A percentile compares a stretch with the other conserved stretches of the same genome.
Conservation (phyloP, 2,888 invertebrate species). For the Lutraria lutraria region DNA sequence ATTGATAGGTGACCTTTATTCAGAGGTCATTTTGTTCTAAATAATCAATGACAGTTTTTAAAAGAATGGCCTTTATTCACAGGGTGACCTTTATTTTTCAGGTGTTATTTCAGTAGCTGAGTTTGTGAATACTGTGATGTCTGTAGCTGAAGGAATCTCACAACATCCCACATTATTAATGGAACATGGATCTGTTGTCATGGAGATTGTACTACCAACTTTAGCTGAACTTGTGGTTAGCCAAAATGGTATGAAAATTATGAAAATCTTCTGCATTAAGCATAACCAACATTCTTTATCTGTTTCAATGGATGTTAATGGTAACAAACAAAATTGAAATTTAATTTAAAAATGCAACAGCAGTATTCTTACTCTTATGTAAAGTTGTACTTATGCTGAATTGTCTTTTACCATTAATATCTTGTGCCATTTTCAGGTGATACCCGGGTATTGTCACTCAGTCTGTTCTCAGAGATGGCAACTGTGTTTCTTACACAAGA, state of each 20-base stretch:
- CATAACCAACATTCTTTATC: no score
- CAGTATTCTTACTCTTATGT: no score
- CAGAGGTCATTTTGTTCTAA: no score
- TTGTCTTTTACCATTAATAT: not conserved
- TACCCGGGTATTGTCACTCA: conserved; percentile 81
- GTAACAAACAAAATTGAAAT: no score
- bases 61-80: no score
- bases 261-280: not conserved
- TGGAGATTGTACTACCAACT: conserved; percentile 83
- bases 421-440: conserved; percentile 79
- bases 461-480: conserved; percentile 85
- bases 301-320: no score
- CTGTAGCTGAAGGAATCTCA: conserved; percentile 84
- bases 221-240: conserved; percentile 83
- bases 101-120: conserved; percentile 74
- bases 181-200: conserved; percentile 81
- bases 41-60: no score
- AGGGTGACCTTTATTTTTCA: no score
- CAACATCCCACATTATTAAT: conserved; percentile 84
- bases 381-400: no score
- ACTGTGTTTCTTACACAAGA: conserved; percentile 83
- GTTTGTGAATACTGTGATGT: conserved; percentile 84
- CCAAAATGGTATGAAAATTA: conserved; percentile 79
- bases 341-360: no score
- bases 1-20: no score